These are phyloP conservation scores for Actinopyga echinites DNA, from an alignment of 53 echinoderm and acorn worm genomes.

Conservation along the genomic window DNA sequence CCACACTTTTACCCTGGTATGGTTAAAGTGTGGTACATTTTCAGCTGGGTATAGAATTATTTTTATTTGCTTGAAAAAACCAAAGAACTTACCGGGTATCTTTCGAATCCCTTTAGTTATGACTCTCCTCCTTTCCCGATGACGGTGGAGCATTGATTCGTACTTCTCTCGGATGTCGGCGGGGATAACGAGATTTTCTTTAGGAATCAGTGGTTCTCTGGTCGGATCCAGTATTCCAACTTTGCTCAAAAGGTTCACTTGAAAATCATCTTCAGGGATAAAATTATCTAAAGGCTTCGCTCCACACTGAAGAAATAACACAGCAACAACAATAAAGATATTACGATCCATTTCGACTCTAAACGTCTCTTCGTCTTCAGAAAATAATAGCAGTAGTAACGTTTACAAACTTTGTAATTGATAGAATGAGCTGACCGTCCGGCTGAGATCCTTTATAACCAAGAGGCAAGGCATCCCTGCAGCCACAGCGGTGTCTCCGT, in stretches of 20 bases:
- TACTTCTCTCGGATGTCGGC: slow-evolving; percentile 71
- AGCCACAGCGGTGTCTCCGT: background rate
- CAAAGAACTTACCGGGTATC: slow-evolving; percentile 67
- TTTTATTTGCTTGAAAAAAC: no score
- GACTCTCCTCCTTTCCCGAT: slow-evolving; percentile 58
- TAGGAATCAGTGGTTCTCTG: slow-evolving; percentile 47
- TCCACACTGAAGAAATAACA: background rate
- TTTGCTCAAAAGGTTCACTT: slow-evolving; percentile 54
- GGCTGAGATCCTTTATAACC: background rate
- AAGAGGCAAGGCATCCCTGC: background rate
- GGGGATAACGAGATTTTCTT: slow-evolving; percentile 67
- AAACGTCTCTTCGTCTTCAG: background rate
- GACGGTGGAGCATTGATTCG: slow-evolving; percentile 69
- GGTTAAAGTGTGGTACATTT: no score
- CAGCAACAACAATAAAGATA: background rate
- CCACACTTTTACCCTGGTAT: no score
- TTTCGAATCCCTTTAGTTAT: slow-evolving; percentile 75
- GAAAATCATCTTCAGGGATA: background rate
- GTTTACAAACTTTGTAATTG: background rate
- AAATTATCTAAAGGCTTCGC: background rate
- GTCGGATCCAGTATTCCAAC: slow-evolving; percentile 65
- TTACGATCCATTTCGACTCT: background rate
- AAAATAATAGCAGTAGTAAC: background rate
- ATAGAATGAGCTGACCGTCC: background rate
- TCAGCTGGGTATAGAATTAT: no score